A percentile compares a stretch with the other conserved stretches of the same genome.
These are phyloP conservation scores for Dysidea cf. avara DNA, from an alignment of 37 sponge, comb jelly and placozoan species.

Conservation along the genomic window DNA sequence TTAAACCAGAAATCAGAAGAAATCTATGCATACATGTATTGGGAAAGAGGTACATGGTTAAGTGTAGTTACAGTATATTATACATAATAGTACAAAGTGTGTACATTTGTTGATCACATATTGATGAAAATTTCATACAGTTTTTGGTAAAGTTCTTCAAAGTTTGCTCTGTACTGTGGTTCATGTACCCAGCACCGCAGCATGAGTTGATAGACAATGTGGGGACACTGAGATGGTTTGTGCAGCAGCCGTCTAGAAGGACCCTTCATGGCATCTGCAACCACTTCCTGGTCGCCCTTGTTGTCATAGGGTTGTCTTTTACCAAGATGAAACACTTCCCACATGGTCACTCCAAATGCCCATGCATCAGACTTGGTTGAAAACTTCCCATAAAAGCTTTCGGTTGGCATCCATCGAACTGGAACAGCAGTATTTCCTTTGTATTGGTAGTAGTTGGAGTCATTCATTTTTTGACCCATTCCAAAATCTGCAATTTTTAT, in stretches of 20 bases:
- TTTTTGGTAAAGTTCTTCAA: conserved; percentile 48
- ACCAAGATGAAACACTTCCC: conserved; percentile 80
- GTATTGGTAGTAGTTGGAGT: conserved; percentile 68
- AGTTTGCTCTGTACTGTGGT: conserved; percentile 37
- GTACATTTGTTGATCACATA: too few relatives aligned
- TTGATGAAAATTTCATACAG: too few relatives aligned
- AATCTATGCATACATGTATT: too few relatives aligned
- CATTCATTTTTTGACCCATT: conserved; percentile 82
- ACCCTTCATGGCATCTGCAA: conserved; percentile 60
- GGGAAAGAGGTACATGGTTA: too few relatives aligned
- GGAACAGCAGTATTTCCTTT: conserved; percentile 72
- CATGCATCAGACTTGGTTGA: conserved; percentile 83
- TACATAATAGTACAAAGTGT: too few relatives aligned
- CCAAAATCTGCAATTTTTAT: conserved; percentile 92
- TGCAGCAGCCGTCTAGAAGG: conserved; percentile 10
- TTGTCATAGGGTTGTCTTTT: conserved; percentile 68
- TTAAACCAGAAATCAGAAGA: too few relatives aligned
- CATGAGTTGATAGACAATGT: conserved; percentile 57
- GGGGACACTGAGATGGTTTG: conserved; percentile 51
- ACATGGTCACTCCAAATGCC: conserved; percentile 80
- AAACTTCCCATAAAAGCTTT: conserved; percentile 88
- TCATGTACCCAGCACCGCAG: conserved; percentile 64
- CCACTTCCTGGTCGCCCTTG: conserved; percentile 74
- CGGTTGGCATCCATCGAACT: conserved; percentile 87
- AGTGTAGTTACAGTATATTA: too few relatives aligned